Percentiles rank a stretch among this genome's conserved stretches.
Conservation (phyloP, 2,888 invertebrate species). For the Tineola bisselliella region DNA sequence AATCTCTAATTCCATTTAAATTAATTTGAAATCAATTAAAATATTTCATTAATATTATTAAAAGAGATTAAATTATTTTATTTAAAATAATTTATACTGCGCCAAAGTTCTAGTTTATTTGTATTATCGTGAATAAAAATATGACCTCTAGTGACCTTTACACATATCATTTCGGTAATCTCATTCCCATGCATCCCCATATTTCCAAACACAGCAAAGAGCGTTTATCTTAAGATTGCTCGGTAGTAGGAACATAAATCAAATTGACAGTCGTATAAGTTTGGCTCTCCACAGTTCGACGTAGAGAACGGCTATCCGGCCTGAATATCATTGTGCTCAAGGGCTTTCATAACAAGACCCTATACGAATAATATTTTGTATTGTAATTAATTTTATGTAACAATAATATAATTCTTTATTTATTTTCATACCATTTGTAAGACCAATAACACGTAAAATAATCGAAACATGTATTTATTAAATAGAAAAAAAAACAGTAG, state of each 20-base stretch:
- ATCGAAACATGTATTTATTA: no score
- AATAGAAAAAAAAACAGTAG: no score
- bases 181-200: conserved; percentile 1
- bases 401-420: no score
- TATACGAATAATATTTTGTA: not conserved
- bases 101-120: no score
- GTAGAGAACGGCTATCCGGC: not conserved
- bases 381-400: not conserved
- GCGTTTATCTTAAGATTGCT: conserved; percentile 14
- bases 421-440: no score
- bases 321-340: not conserved
- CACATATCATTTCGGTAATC: not conserved
- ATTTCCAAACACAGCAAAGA: conserved; percentile 1
- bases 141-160: not conserved
- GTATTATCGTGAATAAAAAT: not conserved
- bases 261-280: conserved; percentile 10
- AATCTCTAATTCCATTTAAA: no score
- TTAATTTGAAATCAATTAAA: no score
- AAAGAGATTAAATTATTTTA: no score
- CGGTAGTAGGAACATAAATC: conserved; percentile 2
- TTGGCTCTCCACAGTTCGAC: conserved; percentile 9
- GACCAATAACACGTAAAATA: no score
- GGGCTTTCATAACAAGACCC: not conserved
- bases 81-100: no score
- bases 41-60: no score